Conservation (phyloP, 35 echinoderm and acorn worm species). For the Heliocidaris erythrogramma region DNA sequence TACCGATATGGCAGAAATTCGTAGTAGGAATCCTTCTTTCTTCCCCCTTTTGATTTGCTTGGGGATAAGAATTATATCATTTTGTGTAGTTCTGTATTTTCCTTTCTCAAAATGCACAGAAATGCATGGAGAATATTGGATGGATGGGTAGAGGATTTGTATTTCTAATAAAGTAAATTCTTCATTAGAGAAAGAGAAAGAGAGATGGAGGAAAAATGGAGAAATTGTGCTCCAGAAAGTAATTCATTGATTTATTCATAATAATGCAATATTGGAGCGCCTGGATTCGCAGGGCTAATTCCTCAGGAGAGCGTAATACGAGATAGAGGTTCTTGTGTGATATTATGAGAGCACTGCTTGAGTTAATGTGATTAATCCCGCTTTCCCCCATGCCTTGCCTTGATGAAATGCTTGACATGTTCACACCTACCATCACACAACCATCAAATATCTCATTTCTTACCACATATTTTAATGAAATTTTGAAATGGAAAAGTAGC, state of each 20-base stretch:
- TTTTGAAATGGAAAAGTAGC: not conserved
- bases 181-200: not conserved
- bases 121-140: not conserved
- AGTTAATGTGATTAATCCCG: slow-evolving; percentile 40
- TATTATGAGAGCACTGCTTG: slow-evolving; percentile 30
- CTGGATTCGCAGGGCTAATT: slow-evolving; percentile 36
- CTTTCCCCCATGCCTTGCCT: slow-evolving; percentile 6
- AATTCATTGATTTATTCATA: slow-evolving; percentile 57
- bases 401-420: slow-evolving; percentile 20
- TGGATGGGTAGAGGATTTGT: not conserved
- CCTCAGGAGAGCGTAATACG: slow-evolving; percentile 35
- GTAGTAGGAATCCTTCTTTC: not conserved
- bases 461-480: not conserved
- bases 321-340: slow-evolving; percentile 34
- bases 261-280: slow-evolving; percentile 34
- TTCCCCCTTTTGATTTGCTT: not conserved
- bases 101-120: not conserved
- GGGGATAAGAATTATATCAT: slow-evolving; percentile 32
- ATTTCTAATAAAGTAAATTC: slow-evolving; percentile 16
- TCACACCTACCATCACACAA: not conserved
- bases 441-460: not conserved
- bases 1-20: not conserved
- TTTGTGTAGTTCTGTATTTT: not conserved
- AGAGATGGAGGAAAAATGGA: not conserved
- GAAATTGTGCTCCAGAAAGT: slow-evolving; percentile 30